Evolutionary conservation across 2,797 vertebrate genomes (phyloP), one percentile per base, ranked within the genome.

Genomic region (Enteromius paludinosus): DNA sequence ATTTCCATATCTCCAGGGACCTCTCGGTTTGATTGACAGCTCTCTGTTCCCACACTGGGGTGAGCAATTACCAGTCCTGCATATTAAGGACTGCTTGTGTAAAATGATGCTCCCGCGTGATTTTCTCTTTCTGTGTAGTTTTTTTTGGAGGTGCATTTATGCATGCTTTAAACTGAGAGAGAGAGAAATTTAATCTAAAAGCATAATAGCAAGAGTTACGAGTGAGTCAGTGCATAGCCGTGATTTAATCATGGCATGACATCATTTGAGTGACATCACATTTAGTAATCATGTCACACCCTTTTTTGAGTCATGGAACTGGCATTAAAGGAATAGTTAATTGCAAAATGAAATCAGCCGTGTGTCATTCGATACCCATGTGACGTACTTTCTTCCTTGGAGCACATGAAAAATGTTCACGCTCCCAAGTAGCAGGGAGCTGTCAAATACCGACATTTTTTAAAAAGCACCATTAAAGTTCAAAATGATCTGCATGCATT

Each of bases 51-150:
- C 94, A 94, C 95, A 94, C 94, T 93, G 94, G 94, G 91, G 95
- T 95, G 97, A 98, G 97, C 97, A 98, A 97, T 98, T 98, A 98
- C 96, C 90, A 94, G 93, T 92, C 93, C 94, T 97, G 96, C 97
- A 97, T 97, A 96, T 95, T 95, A 96, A 96, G 96, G 96, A 93
- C 95, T 95, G 95, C 96, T 96, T 96, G 97, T 97, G 97, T 97
- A 97, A 97, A 98, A 96, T 97, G 97, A 96, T 94, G 95, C 95
- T 96, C 93, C 94, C 92, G 93, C 92, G 90, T 94, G 94, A 92
- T 80, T 79, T 69, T 83, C 25, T 82, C 49, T 68, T 77, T 79
- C 45, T 72, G 14, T 71, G 41, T 84, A 54, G 28, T 52, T 49
- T 35, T 35, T 30, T 12, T 23, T 12, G n/a, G 11, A 11, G 11